Evolutionary conservation across 2,797 vertebrate genomes (phyloP).

Genomic region (Echeneis naucrates): DNA sequence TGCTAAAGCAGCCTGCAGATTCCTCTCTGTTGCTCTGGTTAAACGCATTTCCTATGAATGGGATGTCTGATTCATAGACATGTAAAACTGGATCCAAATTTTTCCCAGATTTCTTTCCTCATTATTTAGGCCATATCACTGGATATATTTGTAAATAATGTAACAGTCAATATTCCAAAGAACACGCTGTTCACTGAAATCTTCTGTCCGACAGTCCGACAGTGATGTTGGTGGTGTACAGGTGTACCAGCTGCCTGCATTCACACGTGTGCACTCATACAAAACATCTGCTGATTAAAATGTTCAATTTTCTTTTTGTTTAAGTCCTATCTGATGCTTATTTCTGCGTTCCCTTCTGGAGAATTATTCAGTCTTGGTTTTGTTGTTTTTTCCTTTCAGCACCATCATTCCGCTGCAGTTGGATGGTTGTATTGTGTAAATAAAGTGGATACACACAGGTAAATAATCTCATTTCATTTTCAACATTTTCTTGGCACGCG

Average conservation of each 20-base stretch:
- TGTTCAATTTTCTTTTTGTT: conserved; percentile 34
- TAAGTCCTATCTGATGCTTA: conserved; percentile 31
- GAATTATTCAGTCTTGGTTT: conserved; percentile 28
- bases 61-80: conserved; percentile 45
- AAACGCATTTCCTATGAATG: conserved; percentile 48
- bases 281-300: conserved; percentile 44
- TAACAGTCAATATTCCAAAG: conserved; percentile 11
- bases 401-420: conserved; percentile 33
- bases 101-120: conserved; percentile 22
- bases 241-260: conserved; percentile 27
- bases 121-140: conserved; percentile 30
- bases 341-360: conserved; percentile 3
- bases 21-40: conserved; percentile 38
- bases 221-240: conserved; percentile 22
- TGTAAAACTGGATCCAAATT: conserved; percentile 27
- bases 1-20: conserved; percentile 45
- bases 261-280: conserved; percentile 15
- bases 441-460: conserved; percentile 2
- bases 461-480: too few species aligned
- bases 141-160: conserved; percentile 19
- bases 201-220: conserved; percentile 41
- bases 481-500: conserved; percentile 19
- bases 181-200: conserved; percentile 25
- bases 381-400: conserved; percentile 29
- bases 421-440: conserved; percentile 27